Percentiles rank a stretch among this genome's conserved stretches.
phyloP scores from a whole-genome alignment of 1,140 invertebrate genomes.

The Apis dorsata region DNA sequence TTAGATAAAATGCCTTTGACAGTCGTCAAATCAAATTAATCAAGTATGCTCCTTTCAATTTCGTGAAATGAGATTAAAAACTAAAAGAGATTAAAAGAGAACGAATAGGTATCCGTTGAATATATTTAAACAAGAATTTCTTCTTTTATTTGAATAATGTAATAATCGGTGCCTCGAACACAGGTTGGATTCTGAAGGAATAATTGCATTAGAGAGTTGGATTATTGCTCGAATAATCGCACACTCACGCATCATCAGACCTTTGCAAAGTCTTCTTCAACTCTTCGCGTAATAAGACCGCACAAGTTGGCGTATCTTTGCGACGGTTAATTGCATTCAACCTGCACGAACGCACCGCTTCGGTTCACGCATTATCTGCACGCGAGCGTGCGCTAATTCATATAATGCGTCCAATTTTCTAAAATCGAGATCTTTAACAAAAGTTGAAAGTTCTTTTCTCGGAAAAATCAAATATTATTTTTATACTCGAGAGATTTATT shows the following conservation, averaged over 20 bases:
- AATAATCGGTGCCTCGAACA: no score
- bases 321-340: conserved; percentile 23
- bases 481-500: no score
- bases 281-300: conserved; percentile 32
- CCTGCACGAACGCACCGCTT: not conserved
- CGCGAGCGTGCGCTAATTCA: not conserved
- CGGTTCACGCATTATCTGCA: not conserved
- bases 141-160: no score
- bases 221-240: conserved; percentile 6
- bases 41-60: not conserved
- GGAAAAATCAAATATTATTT: not conserved
- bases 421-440: not conserved
- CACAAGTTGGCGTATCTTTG: conserved; percentile 7
- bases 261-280: conserved; percentile 15
- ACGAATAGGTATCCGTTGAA: no score
- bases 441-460: no score
- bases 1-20: not conserved
- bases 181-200: not conserved
- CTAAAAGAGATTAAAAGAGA: no score
- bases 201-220: conserved; percentile 12
- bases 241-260: not conserved
- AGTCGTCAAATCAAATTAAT: not conserved
- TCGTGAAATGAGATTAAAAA: not conserved
- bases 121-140: no score
- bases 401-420: not conserved